Base-by-base conservation (phyloP, 2,888 invertebrate species). In the Salpingus planirostris region DNA sequence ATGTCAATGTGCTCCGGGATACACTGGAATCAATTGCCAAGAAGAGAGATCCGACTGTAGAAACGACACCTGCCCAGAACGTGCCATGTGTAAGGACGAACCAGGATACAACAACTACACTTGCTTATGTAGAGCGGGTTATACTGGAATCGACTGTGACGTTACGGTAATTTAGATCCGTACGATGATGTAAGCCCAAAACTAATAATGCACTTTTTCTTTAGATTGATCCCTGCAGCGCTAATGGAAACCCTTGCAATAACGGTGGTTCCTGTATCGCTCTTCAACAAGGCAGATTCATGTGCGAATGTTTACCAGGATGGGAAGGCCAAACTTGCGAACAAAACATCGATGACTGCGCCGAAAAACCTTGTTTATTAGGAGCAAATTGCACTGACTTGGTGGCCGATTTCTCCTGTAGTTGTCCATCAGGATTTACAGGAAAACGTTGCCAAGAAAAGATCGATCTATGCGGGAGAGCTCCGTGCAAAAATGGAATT, bases 251-350 rank as follows among this genome's bases (percentile, higher is more conserved):
- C 55, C 91, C 92, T 6, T 95, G 95, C 62, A 78, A 78, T 27
- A 92, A 95, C 55, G 89, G 89, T 3, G 93, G 88, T 3, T 79
- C 80, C 22, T 95, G 95, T 54, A 74, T 86, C 42, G 90, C 89
- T 24, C 73, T 91, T 35, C 88, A 88, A 60, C 91, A 90, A 70
- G 92, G 92, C 7, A 73, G 92, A 46, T 95, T 84, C 64, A 85
- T 87, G 62, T 98, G 98, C 60, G 89, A 92, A 60, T 98, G 98
- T 62, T 69, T 88, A 31, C 84, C 91, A 11, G 98, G 98, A 22
- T 98, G 97, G 96, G 91, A 92, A 60, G 98, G 98, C 37, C 85
- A 89, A 50, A 81, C 84, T 38, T 98, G 98, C 62, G 91, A 93
- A 59, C 74, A 73, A n/a, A 91, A 93, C 57, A 87, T 80, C 41